Base-by-base conservation (phyloP, 2,113 vertebrate species). In the Python bivittatus region DNA sequence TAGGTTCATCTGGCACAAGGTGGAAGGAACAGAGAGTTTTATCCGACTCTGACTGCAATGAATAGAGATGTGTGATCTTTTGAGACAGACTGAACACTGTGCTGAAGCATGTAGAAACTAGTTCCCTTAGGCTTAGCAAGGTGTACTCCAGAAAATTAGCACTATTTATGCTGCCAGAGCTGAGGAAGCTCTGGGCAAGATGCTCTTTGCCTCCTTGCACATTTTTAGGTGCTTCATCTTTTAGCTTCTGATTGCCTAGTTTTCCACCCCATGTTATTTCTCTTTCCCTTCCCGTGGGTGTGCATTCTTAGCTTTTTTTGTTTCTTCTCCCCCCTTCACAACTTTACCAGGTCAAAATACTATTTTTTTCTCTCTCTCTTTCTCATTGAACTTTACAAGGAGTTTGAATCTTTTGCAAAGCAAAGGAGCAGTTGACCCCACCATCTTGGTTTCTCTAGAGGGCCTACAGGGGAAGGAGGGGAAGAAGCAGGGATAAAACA, bases 1-100 rank as follows among this genome's bases (percentile, higher is more conserved):
- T 94, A 60, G 93, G 93, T 95, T 91, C 89, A 53, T 0, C 25
- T 94, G 92, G 88, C 86, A 86, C 88, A 86, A 0, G 3, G 57
- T 52, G 0, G 0, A 68, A 5, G 53, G 48, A 86, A 84, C 27
- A 57, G 53, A 86, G 88, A 86, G 11, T 48, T 91, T 86, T 86
- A 33, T 60, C 57, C 5, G 91, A 92, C 2, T 23, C 29, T 15
- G 56, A n/a, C 90, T 87, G 89, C 0, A 12, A 22, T 83, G 90
- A 93, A 86, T 86, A 54, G 0, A 0, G 33, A 15, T 58, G 17
- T 22, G 23, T 72, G 15, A 4, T 27, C 17, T 48, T 58, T 64
- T 13, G 25, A 2, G 11, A 22, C 0, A 3, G 42, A 33, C 3
- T 1, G 0, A 12, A 27, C 42, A 2, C 22, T 54, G 0, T 57